Evolutionary conservation across 2,888 invertebrate genomes (phyloP).

Genomic region (Eupithecia centaureata): DNA sequence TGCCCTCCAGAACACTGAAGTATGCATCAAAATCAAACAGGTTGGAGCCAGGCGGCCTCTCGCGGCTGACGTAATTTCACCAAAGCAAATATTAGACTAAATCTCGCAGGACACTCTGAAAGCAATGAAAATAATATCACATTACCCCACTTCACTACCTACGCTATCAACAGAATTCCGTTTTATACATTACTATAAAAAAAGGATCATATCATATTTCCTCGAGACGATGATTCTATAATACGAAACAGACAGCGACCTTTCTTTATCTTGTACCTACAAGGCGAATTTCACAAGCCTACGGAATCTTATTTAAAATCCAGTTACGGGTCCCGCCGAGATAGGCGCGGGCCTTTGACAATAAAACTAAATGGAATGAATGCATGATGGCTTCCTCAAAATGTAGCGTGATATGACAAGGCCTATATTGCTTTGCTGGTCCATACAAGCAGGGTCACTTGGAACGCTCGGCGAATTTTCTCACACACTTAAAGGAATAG

Average conservation of each 20-base stretch:
- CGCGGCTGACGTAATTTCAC: conserved; percentile 75
- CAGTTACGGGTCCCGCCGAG: conserved; percentile 77
- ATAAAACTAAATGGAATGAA: conserved; percentile 84
- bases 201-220: conserved; percentile 72
- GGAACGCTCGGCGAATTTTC: conserved; percentile 61
- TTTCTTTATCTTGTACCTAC: conserved; percentile 77
- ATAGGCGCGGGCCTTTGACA: conserved; percentile 82
- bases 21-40: conserved; percentile 83
- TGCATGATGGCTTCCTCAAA: conserved; percentile 78
- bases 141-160: conserved; percentile 56
- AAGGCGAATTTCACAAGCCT: conserved; percentile 78
- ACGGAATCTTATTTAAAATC: conserved; percentile 83
- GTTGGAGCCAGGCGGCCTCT: conserved; percentile 64
- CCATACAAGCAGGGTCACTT: conserved; percentile 67
- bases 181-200: conserved; percentile 67
- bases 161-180: conserved; percentile 58
- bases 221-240: conserved; percentile 71
- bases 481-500: conserved; percentile 59
- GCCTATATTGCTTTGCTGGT: conserved; percentile 61
- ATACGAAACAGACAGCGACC: conserved; percentile 77
- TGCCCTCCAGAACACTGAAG: conserved; percentile 64
- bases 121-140: conserved; percentile 72
- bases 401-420: conserved; percentile 73
- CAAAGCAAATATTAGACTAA: conserved; percentile 77
- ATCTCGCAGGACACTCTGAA: conserved; percentile 69